phyloP scores from a whole-genome alignment of 2,113 vertebrate genomes.

The Isichthys henryi region DNA sequence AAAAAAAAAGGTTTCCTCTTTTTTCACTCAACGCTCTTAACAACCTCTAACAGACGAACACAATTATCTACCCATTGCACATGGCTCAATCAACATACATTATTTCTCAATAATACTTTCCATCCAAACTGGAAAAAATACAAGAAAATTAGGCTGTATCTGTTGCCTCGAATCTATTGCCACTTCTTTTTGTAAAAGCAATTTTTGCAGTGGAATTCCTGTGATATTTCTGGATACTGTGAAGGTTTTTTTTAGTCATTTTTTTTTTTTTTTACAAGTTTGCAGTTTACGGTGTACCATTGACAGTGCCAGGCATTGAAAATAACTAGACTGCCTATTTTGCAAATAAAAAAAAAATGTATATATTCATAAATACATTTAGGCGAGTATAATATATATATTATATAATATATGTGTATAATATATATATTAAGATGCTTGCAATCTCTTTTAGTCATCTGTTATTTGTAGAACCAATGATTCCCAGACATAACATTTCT shows the following conservation, averaged over 20 bases:
- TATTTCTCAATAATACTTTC: conserved; percentile 65
- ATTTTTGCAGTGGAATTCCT: conserved; percentile 16
- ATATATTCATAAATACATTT: conserved; percentile 62
- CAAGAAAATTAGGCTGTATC: conserved; percentile 38
- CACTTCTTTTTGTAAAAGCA: conserved; percentile 48
- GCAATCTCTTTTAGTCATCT: conserved; percentile 23
- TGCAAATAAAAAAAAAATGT: conserved; percentile 61
- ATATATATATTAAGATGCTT: conserved; percentile 45
- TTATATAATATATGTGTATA: conserved; percentile 21
- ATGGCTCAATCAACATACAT: conserved; percentile 70
- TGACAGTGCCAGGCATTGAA: conserved; percentile 52
- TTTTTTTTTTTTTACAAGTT: background rate
- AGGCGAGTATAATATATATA: conserved; percentile 43
- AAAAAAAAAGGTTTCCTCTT: conserved; percentile 58
- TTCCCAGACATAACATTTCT: conserved; percentile 41
- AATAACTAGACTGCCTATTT: conserved; percentile 68
- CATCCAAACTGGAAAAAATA: conserved; percentile 53
- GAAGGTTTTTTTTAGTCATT: background rate
- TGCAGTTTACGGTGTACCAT: conserved; percentile 30
- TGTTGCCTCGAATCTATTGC: conserved; percentile 59
- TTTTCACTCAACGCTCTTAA: conserved; percentile 65
- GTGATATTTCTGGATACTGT: conserved; percentile 24
- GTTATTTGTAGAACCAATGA: conserved; percentile 35
- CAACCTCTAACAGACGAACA: conserved; percentile 76
- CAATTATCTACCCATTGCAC: conserved; percentile 76